Percentiles rank a stretch among this genome's conserved stretches.
phyloP scores from a whole-genome alignment of 2,888 invertebrate genomes.

The Trilocha varians region DNA sequence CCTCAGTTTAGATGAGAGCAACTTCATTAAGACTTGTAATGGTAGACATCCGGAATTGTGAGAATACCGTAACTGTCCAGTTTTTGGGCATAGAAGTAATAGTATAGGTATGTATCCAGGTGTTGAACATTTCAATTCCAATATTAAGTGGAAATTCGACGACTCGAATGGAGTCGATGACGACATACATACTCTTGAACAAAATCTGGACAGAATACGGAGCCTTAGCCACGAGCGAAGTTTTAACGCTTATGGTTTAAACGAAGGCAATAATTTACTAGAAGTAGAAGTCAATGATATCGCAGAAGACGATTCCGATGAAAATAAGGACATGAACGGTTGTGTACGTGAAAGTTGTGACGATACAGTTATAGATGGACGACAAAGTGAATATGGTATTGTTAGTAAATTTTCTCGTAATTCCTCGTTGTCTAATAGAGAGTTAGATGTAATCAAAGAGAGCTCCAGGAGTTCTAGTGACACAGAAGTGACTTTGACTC shows the following conservation, averaged over 20 bases:
- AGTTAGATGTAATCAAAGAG: constrained; percentile 68
- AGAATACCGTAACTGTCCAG: constrained; percentile 68
- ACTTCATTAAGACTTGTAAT: constrained; percentile 63
- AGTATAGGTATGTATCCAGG: constrained; percentile 64
- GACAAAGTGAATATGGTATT: constrained; percentile 49
- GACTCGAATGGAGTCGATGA: constrained; percentile 48
- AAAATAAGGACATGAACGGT: constrained; percentile 45
- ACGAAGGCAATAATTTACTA: constrained; percentile 55
- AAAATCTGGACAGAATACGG: constrained; percentile 65
- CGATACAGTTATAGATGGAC: constrained; percentile 23
- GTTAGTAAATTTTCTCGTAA: constrained; percentile 60
- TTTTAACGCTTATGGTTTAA: constrained; percentile 45
- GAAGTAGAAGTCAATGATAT: constrained; percentile 63
- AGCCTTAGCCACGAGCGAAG: constrained; percentile 61
- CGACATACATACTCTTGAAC: constrained; percentile 57
- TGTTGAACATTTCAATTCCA: constrained; percentile 65
- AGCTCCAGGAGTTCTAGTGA: constrained; percentile 71
- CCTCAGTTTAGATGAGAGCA: constrained; percentile 63
- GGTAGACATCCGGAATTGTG: constrained; percentile 69
- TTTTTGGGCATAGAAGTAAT: constrained; percentile 70
- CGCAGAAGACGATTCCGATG: constrained; percentile 51
- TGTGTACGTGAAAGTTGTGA: constrained; percentile 49
- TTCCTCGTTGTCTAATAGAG: constrained; percentile 64
- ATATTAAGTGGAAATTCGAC: constrained; percentile 66
- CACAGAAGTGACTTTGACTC: constrained; percentile 66